These are phyloP conservation scores for Bilobella aurantiaca DNA, from an alignment of 1,140 invertebrate species.

Conservation along the genomic window DNA sequence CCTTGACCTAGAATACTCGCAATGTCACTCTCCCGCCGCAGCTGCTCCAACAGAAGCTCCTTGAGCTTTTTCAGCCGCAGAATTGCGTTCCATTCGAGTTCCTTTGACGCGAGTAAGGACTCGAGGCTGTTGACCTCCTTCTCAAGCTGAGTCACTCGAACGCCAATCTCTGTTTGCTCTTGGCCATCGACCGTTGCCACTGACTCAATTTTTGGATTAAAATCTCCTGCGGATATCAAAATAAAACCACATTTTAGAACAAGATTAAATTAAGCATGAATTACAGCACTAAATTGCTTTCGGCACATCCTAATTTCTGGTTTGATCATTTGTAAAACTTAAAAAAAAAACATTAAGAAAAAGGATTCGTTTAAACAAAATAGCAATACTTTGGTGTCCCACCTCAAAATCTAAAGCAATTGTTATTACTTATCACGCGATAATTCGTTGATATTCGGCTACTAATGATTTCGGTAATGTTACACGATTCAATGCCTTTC, in stretches of 20 bases:
- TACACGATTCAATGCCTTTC: too few species aligned
- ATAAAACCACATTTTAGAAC: neutral
- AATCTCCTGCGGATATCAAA: too few species aligned
- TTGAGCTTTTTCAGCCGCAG: conserved; percentile 66
- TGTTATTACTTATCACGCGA: too few species aligned
- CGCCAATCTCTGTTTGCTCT: neutral
- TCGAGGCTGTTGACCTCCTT: conserved; percentile 54
- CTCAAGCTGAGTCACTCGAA: conserved; percentile 13
- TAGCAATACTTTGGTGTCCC: too few species aligned
- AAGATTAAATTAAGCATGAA: conserved; percentile 3
- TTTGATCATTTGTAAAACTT: too few species aligned
- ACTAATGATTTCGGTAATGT: too few species aligned
- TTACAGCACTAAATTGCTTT: neutral
- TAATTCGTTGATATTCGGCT: too few species aligned
- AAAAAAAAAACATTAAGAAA: too few species aligned
- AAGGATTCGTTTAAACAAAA: too few species aligned
- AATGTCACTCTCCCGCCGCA: conserved; percentile 55
- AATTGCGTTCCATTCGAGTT: conserved; percentile 72
- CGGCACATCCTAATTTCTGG: neutral
- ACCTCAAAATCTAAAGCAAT: too few species aligned
- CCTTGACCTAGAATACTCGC: neutral
- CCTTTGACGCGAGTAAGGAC: conserved; percentile 59
- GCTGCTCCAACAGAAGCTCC: conserved; percentile 59
- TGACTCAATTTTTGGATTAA: neutral
- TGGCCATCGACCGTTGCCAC: neutral